Evolutionary conservation across 2,113 vertebrate species (phyloP), one percentile per base, ranked within the genome.

Genomic region (Gnathochromis pfefferi): DNA sequence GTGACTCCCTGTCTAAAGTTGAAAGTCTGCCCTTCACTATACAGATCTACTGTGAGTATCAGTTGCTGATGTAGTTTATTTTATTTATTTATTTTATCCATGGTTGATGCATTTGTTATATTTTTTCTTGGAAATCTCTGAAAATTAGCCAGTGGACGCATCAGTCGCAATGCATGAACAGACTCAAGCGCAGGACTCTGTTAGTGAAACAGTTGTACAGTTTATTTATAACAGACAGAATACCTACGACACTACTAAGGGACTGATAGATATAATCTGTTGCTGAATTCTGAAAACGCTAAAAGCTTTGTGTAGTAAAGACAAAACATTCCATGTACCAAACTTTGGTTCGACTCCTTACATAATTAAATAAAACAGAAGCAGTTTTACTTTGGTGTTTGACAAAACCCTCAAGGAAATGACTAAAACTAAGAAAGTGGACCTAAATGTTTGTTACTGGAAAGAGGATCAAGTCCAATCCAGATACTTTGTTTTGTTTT

Each of bases 1-100:
- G 47, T 49, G 2, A 17, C 47, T 19, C 16, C 0, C 17, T 51
- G 49, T 19, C 0, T 51, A 51, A 2, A 51, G 1, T 2, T 0
- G 49, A 51, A 51, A 49, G 1, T 1, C 49, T 53, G 49, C 9
- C 9, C 49, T 53, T 53, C 9, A 53, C 9, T 0, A 53, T 53
- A n/a, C 49, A 53, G 49, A 0, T 53, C 49, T 53, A 53, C 49
- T 53, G 51, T 53, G 9, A 53, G 51, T 53, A 11, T 53, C 19
- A 53, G 3, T 0, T 53, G 19, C 1, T 6, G 0, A 21, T 53
- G 19, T 21, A 53, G 5, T 53, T 21, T 54, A 7, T 54, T 54
- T 21, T 21, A n/a, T 1, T 11, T 21, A n/a, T 33, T 3, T 11
- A n/a, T 54, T 54, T 21, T 21, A 21, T 2, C n/a, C 51, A 21